phyloP scores from a whole-genome alignment of 2,888 invertebrate genomes.

The Leucoma salicis region DNA sequence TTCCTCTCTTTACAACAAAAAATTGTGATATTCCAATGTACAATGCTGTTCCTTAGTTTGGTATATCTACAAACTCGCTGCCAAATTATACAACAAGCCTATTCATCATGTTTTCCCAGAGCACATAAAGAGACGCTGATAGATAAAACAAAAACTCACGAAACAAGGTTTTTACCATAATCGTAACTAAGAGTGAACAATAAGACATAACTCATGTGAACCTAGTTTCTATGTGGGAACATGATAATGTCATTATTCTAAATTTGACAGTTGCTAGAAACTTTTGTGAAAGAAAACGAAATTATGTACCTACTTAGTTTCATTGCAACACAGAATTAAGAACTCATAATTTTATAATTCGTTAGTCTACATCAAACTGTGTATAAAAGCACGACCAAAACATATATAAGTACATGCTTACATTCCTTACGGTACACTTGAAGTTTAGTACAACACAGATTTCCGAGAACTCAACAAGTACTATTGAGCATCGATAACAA shows the following conservation, averaged over 20 bases:
- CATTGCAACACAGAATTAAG: no score
- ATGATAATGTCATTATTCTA: slow-evolving; percentile 3
- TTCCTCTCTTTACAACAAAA: no score
- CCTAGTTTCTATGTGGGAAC: slow-evolving; percentile 1
- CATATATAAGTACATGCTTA: no score
- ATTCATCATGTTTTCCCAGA: slow-evolving; percentile 12
- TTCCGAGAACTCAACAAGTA: slow-evolving; percentile 13
- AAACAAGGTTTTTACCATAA: slow-evolving; percentile 25
- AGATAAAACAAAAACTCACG: slow-evolving; percentile 16
- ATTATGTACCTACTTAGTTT: no score
- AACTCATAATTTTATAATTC: no score
- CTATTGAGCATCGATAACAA: slow-evolving; percentile 18
- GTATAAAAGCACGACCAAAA: no score
- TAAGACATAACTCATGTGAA: slow-evolving; percentile 36
- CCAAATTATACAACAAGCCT: slow-evolving; percentile 2
- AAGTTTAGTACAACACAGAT: background rate
- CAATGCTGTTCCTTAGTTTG: no score
- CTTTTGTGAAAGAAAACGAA: background rate
- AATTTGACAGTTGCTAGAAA: slow-evolving; percentile 6
- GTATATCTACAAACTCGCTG: background rate
- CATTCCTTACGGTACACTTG: no score
- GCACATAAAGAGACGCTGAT: slow-evolving; percentile 6
- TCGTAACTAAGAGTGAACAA: slow-evolving; percentile 25
- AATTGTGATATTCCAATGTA: no score
- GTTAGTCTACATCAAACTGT: no score